A percentile compares a stretch with the other conserved stretches of the same genome.
Conservation (phyloP, 35 echinoderm and acorn worm species). For the Apostichopus japonicus region DNA sequence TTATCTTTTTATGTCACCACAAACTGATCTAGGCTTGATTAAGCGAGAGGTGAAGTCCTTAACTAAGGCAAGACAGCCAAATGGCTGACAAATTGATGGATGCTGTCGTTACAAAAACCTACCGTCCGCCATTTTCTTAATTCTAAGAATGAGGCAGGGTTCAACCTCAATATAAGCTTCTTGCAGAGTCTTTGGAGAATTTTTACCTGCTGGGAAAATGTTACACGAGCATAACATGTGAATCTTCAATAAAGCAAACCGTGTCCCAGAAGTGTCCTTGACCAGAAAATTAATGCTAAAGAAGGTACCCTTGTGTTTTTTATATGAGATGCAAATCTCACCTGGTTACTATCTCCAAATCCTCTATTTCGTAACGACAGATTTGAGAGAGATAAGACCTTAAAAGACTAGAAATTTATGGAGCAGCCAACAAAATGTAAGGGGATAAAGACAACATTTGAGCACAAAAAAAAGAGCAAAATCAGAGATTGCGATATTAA, state of each 20-base stretch:
- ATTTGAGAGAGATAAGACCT: background rate
- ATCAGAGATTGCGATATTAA: too few relatives aligned
- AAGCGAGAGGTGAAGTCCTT: constrained; percentile 19
- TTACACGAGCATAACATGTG: background rate
- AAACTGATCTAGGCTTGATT: constrained; percentile 13
- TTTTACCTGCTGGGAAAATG: background rate
- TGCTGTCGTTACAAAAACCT: background rate
- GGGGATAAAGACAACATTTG: background rate
- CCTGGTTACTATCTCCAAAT: too few relatives aligned
- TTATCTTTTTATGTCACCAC: constrained; percentile 13
- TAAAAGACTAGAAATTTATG: background rate
- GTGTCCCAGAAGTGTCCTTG: background rate
- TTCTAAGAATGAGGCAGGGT: background rate
- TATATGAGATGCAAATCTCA: background rate
- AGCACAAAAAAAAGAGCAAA: background rate
- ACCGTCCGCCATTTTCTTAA: background rate
- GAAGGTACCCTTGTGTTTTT: background rate
- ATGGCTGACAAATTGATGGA: constrained; percentile 41
- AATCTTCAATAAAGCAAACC: background rate
- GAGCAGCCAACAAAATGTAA: background rate
- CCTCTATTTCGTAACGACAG: too few relatives aligned
- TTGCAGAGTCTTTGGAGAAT: background rate
- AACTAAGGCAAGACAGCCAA: background rate
- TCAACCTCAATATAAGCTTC: background rate
- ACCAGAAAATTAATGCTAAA: background rate